These are phyloP conservation scores for Microchrysa polita DNA, from an alignment of 2,888 invertebrate genomes.

Conservation along the genomic window DNA sequence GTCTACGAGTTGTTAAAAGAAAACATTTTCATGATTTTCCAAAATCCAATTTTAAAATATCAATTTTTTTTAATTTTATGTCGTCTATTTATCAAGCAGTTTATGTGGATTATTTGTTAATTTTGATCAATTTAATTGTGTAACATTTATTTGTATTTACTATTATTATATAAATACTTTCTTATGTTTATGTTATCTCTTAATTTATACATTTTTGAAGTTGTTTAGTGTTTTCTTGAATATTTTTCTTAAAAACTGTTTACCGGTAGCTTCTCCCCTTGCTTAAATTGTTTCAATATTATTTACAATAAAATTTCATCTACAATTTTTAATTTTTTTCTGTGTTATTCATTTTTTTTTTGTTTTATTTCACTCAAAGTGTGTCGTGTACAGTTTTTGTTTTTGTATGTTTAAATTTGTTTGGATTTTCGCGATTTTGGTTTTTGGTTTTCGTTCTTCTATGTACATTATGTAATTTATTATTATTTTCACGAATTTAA, in stretches of 20 bases:
- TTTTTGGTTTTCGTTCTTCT: background rate
- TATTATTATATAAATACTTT: background rate
- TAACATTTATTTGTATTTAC: background rate
- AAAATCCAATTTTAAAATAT: background rate
- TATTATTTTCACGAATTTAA: background rate
- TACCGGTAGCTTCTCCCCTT: slow-evolving; percentile 27
- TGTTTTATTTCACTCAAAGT: too few relatives aligned
- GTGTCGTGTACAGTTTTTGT: too few relatives aligned
- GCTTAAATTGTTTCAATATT: slow-evolving; percentile 1
- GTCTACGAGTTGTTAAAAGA: slow-evolving; percentile 12
- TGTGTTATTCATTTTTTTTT: background rate
- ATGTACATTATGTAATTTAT: slow-evolving; percentile 13
- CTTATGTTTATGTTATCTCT: background rate
- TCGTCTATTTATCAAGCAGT: slow-evolving; percentile 16
- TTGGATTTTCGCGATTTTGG: background rate
- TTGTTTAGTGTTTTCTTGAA: background rate
- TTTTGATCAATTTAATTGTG: background rate
- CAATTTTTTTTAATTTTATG: slow-evolving; percentile 4
- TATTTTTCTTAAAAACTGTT: background rate
- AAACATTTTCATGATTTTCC: slow-evolving; percentile 36
- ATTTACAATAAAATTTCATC: slow-evolving; percentile 7
- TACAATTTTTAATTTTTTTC: too few relatives aligned
- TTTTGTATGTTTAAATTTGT: background rate
- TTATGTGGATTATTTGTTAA: background rate
- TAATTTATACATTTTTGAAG: slow-evolving; percentile 4